Percentiles rank a stretch among this genome's conserved stretches.
phyloP scores from a whole-genome alignment of 2,113 vertebrate genomes.

The Podilymbus podiceps region DNA sequence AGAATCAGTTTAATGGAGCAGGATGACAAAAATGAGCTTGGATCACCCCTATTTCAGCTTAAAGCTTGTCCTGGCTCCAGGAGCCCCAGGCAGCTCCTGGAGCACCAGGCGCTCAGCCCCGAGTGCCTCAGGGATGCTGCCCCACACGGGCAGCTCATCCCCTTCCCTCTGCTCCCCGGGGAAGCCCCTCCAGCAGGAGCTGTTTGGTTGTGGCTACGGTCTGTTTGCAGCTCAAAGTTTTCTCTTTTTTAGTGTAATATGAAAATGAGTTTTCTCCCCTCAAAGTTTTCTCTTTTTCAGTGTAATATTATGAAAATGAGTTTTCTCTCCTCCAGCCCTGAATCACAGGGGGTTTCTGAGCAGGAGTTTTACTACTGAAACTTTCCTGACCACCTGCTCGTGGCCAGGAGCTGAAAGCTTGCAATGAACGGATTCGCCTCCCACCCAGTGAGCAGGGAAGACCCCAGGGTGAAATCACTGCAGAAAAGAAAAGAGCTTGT shows the following conservation, averaged over 20 bases:
- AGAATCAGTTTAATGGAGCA: background rate
- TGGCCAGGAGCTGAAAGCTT: background rate
- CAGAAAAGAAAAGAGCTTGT: background rate
- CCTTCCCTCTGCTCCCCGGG: background rate
- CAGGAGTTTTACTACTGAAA: background rate
- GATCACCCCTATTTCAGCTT: background rate
- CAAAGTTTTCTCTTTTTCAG: background rate
- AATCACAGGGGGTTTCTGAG: background rate
- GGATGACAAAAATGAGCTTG: background rate
- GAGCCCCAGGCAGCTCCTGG: background rate
- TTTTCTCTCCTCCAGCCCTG: background rate
- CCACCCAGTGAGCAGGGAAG: rapidly evolving
- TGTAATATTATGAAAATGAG: background rate
- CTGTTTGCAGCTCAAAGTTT: background rate
- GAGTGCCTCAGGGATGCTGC: background rate
- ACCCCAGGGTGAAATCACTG: background rate
- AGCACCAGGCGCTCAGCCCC: background rate
- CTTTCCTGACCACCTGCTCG: background rate
- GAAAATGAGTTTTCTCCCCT: background rate
- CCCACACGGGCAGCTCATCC: rapidly evolving
- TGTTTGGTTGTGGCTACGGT: rapidly evolving
- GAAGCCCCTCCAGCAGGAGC: background rate
- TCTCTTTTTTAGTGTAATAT: background rate
- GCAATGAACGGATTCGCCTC: background rate
- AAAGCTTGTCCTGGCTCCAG: background rate